Base-by-base conservation (phyloP, 2,888 invertebrate genomes). In the Drosophila neotestacea region DNA sequence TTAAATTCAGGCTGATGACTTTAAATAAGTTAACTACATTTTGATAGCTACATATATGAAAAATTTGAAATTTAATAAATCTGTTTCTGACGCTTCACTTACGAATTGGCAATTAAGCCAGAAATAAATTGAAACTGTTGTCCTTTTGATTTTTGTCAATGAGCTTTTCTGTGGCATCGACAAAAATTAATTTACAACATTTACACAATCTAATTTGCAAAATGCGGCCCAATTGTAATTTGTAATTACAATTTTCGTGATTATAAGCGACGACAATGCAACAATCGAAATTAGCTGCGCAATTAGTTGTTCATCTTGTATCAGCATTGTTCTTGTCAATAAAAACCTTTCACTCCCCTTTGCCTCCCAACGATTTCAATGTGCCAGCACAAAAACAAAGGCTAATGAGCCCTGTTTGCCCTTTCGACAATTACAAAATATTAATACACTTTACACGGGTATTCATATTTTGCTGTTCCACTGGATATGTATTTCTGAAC, bases 251-350 rank as follows among this genome's bases (percentile, higher is more conserved):
- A 88, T 79, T 81, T 85, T 80, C 81, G 65, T 84, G 79, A 86
- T 86, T 84, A 74, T 77, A 73, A 69, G 47, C 73, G 81, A 70
- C 72, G 73, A 75, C 74, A 76, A 82, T 74, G 74, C 69, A 79
- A 86, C 88, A 85, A 85, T 85, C 83, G 85, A 85, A 85, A 85
- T 85, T 85, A 85, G 88, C 81, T 73, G 71, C 68, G 85, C 86
- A 85, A 85, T 85, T 85, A 88, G 81, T 85, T 77, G 77, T 73
- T 83, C 83, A 83, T 75, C 77, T 76, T 70, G 77, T 73, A 52
- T 27, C 60, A 39, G 61, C 64, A 67, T 74, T 72, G 70, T 79
- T 70, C 54, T 69, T 66, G 66, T 62, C 68, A 59, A 58, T 66
- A 59, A 64, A 47, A 32, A 46, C n/a, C 30, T 9, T 47, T 3